Evolutionary conservation across 2,113 vertebrate genomes (phyloP).

Genomic region (Symphodus melops): DNA sequence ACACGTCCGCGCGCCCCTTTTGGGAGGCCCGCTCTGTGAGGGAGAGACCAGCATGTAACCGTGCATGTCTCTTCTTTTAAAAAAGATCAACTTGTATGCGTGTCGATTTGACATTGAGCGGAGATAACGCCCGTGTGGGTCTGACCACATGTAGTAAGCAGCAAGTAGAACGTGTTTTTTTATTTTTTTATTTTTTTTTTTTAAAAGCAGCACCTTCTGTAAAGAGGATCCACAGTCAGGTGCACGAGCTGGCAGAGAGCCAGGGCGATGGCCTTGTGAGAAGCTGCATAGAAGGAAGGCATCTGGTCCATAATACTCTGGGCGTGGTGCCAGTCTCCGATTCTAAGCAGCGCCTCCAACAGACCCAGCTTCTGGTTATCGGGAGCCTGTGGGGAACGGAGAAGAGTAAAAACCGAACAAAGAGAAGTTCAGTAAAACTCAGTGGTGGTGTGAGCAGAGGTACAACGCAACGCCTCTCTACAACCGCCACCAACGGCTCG

Average conservation of each 20-base stretch:
- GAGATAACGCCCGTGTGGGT: neutral
- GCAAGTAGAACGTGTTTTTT: conserved; percentile 39
- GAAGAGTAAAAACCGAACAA: conserved; percentile 12
- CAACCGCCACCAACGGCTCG: neutral
- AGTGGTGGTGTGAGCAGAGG: neutral
- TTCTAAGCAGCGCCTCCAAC: conserved; percentile 94
- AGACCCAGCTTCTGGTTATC: conserved; percentile 98
- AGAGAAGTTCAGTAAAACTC: neutral
- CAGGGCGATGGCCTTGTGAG: conserved; percentile 94
- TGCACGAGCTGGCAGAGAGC: conserved; percentile 96
- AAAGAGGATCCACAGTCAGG: conserved; percentile 95
- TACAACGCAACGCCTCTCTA: neutral
- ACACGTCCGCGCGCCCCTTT: conserved; percentile 93
- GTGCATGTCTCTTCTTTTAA: neutral
- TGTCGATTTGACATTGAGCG: neutral
- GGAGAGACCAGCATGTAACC: conserved; percentile 6
- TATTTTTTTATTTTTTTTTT: too few relatives aligned
- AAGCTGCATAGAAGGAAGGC: conserved; percentile 95
- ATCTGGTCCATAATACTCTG: conserved; percentile 98
- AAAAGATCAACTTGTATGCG: neutral
- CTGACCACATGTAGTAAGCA: conserved; percentile 1
- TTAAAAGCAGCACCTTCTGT: conserved; percentile 87
- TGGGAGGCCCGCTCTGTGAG: conserved; percentile 90
- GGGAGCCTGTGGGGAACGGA: conserved; percentile 85
- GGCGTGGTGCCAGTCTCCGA: conserved; percentile 97